Conservation (phyloP, 2,888 invertebrate species). For the Arge pagana region DNA sequence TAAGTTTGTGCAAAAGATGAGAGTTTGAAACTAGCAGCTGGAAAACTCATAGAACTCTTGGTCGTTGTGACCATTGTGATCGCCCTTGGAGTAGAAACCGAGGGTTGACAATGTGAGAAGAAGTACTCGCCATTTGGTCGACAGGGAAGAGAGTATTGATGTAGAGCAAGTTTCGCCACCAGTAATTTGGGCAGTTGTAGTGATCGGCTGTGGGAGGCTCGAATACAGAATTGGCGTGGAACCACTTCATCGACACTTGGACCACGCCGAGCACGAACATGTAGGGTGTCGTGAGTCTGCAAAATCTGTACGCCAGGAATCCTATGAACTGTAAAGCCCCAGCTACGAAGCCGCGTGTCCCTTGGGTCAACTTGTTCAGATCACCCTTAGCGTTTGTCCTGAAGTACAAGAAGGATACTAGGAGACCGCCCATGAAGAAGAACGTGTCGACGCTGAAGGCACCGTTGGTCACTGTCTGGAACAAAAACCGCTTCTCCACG, state of each 20-base stretch:
- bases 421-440: conserved; percentile 68
- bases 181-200: conserved; percentile 80
- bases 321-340: conserved; percentile 68
- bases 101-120: not conserved
- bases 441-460: conserved; percentile 58
- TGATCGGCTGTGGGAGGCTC: conserved; percentile 83
- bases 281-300: conserved; percentile 79
- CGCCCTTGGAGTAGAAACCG: not conserved
- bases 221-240: conserved; percentile 79
- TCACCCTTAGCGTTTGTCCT: conserved; percentile 63
- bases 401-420: conserved; percentile 86
- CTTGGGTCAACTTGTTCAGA: conserved; percentile 64
- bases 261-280: conserved; percentile 82
- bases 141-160: conserved; percentile 85
- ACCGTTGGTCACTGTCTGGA: conserved; percentile 57
- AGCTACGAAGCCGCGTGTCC: conserved; percentile 49
- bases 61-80: conserved; percentile 8
- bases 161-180: conserved; percentile 88
- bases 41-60: not conserved
- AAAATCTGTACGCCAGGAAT: conserved; percentile 71
- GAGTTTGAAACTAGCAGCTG: not conserved
- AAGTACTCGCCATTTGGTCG: conserved; percentile 74
- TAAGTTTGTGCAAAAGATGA: conserved; percentile 2
- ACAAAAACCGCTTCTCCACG: conserved; percentile 55
- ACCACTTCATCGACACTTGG: conserved; percentile 86